Evolutionary conservation across 2,888 invertebrate species (phyloP).

Genomic region (Lasioglossum villosulum): DNA sequence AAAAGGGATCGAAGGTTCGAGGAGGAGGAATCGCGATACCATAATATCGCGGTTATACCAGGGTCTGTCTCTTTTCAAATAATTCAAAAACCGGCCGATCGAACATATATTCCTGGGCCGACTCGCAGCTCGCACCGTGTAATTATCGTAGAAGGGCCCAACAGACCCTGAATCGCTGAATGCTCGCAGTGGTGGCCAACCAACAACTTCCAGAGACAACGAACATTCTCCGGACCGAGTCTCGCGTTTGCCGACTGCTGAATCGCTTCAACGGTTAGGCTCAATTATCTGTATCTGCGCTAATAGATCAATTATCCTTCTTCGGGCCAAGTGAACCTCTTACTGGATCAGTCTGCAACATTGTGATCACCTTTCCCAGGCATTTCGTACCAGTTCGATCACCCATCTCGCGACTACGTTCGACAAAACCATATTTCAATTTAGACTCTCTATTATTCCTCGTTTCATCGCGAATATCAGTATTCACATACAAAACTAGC

Average conservation of each 20-base stretch:
- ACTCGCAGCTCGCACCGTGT: slow-evolving; percentile 83
- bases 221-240: neutral
- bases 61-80: slow-evolving; percentile 84
- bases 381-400: neutral
- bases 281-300: slow-evolving; percentile 50
- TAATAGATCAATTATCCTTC: slow-evolving; percentile 45
- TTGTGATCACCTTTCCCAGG: neutral
- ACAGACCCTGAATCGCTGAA: slow-evolving; percentile 80
- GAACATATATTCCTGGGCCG: slow-evolving; percentile 83
- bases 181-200: slow-evolving; percentile 82
- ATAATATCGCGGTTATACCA: slow-evolving; percentile 81
- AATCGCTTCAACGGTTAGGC: slow-evolving; percentile 51
- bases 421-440: no score
- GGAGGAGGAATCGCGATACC: slow-evolving; percentile 80
- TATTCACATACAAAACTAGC: no score
- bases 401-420: neutral
- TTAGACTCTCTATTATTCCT: no score
- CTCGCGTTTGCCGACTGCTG: neutral
- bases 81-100: slow-evolving; percentile 85
- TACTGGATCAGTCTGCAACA: neutral
- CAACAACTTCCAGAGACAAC: slow-evolving; percentile 29
- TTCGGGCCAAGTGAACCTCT: neutral
- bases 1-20: slow-evolving; percentile 68
- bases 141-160: slow-evolving; percentile 83
- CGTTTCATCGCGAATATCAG: no score